Percentiles rank a stretch among this genome's conserved stretches.
These are phyloP conservation scores for Artemia franciscana DNA, from an alignment of 1,140 invertebrate species.

Conservation along the genomic window DNA sequence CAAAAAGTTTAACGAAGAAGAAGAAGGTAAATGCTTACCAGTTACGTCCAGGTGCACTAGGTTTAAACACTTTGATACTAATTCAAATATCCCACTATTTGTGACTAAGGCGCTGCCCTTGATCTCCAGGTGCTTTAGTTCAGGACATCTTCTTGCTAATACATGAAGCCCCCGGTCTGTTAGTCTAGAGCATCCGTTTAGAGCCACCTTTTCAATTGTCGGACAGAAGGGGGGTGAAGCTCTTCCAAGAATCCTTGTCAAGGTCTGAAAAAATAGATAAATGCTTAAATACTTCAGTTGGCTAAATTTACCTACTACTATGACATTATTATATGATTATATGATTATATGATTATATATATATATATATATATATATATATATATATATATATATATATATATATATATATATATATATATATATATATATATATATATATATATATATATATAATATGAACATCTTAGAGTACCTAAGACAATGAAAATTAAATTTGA, in stretches of 20 bases:
- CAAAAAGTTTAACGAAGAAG: not conserved
- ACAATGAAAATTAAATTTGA: too few relatives aligned
- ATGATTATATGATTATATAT: too few relatives aligned
- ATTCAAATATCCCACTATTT: constrained; percentile 36
- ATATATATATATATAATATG: too few relatives aligned
- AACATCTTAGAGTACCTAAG: too few relatives aligned
- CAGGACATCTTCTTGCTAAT: constrained; percentile 40
- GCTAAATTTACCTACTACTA: too few relatives aligned
- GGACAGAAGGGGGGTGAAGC: constrained; percentile 24
- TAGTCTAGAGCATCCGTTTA: constrained; percentile 45
- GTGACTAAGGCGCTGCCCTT: constrained; percentile 40
- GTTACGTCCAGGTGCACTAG: constrained; percentile 47
- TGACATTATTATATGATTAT: too few relatives aligned
- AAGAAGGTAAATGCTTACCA: constrained; percentile 24
- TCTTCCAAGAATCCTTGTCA: constrained; percentile 19
- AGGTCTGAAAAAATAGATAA: constrained; percentile 9
- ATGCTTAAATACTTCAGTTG: too few relatives aligned
- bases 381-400: too few relatives aligned
- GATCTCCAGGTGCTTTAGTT: constrained; percentile 41
- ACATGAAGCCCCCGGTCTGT: constrained; percentile 43
- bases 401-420: too few relatives aligned
- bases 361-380: too few relatives aligned
- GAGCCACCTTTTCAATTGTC: constrained; percentile 33
- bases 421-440: too few relatives aligned
- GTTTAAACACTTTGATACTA: constrained; percentile 36